Evolutionary conservation across 2,888 invertebrate genomes (phyloP).

Genomic region (Phyllotreta cruciferae): DNA sequence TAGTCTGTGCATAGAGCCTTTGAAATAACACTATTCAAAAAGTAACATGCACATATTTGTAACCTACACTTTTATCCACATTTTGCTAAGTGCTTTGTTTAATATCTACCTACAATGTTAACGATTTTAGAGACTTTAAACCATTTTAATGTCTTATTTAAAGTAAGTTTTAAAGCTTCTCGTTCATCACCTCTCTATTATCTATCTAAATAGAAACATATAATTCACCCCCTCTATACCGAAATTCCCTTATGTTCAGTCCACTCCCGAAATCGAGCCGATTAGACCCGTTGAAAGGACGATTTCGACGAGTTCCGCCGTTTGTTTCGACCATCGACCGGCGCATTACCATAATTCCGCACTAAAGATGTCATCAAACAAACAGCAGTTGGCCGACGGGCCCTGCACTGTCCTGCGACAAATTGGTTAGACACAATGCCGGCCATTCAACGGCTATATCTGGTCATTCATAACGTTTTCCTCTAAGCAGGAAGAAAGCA

Average conservation of each 20-base stretch:
- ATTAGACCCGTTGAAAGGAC: slow-evolving; percentile 27
- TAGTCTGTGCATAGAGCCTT: no score
- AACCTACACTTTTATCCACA: no score
- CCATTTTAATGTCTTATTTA: no score
- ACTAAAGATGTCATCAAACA: slow-evolving; percentile 44
- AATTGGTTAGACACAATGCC: slow-evolving; percentile 42
- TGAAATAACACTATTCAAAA: no score
- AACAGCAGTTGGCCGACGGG: slow-evolving; percentile 42
- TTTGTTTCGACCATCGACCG: slow-evolving; percentile 31
- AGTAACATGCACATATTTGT: no score
- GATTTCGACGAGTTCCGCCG: slow-evolving; percentile 27
- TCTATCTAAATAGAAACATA: not conserved
- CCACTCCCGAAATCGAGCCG: slow-evolving; percentile 7
- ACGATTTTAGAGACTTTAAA: no score
- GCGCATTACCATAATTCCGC: slow-evolving; percentile 41
- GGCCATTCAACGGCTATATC: slow-evolving; percentile 36
- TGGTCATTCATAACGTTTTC: slow-evolving; percentile 37
- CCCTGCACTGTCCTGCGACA: slow-evolving; percentile 34
- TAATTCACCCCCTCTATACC: not conserved
- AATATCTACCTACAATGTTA: no score
- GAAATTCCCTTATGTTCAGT: slow-evolving; percentile 17
- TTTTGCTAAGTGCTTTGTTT: no score
- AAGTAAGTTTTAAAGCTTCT: no score
- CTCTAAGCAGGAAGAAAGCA: slow-evolving; percentile 50
- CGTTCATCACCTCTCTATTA: no score